phyloP scores from a whole-genome alignment of 2,888 invertebrate species.

The Nomada hirtipes region DNA sequence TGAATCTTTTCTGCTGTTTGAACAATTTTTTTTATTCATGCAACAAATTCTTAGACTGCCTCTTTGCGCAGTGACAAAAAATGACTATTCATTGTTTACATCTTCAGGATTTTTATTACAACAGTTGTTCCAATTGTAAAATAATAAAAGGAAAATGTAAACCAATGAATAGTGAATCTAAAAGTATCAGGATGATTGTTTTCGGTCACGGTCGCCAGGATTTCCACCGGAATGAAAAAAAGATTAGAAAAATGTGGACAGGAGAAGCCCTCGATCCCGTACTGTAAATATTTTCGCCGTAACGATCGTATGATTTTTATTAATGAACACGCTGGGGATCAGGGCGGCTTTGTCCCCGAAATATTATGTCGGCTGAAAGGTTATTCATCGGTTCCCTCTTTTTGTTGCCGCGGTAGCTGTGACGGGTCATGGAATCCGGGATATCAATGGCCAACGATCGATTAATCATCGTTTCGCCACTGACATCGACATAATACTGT shows the following conservation, averaged over 20 bases:
- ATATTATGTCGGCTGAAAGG: constrained; percentile 50
- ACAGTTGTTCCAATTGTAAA: no score
- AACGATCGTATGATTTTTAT: constrained; percentile 80
- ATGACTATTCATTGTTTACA: no score
- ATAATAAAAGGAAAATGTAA: no score
- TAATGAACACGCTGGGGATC: constrained; percentile 68
- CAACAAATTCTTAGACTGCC: no score
- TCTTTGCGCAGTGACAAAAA: no score
- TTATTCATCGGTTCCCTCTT: constrained; percentile 54
- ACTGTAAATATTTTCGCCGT: constrained; percentile 74
- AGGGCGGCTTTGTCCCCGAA: constrained; percentile 48
- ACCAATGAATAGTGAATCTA: no score
- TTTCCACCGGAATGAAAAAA: constrained; percentile 1
- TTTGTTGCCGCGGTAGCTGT: constrained; percentile 52
- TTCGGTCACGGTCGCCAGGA: neutral
- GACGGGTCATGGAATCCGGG: constrained; percentile 53
- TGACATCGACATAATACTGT: constrained; percentile 64
- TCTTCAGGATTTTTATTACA: no score
- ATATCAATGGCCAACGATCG: constrained; percentile 57
- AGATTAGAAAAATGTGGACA: neutral
- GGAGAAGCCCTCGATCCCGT: constrained; percentile 23
- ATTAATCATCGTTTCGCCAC: constrained; percentile 65
- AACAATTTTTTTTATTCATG: no score
- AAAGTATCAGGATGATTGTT: no score
- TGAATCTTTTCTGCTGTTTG: no score